Base-by-base conservation (phyloP, 1,140 invertebrate genomes). In the Chironomus striatipennis region DNA sequence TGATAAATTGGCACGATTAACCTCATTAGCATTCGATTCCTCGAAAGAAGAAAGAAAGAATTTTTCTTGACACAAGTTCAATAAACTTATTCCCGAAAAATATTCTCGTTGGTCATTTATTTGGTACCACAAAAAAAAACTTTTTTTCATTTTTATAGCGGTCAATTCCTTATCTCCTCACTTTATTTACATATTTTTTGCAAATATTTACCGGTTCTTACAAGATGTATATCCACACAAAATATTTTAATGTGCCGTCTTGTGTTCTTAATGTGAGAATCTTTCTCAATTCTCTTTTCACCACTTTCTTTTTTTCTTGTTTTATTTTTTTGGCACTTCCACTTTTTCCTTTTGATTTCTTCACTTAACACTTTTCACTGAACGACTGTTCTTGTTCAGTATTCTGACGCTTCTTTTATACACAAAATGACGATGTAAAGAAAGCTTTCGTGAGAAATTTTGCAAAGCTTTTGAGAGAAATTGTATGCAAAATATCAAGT, bases 361-460 rank as follows among this genome's bases (percentile, higher is more conserved):
- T 57, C 47, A 57, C 47, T 57, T 57, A n/a, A 57, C 47, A 57
- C 47, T 57, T 57, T 57, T 57, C 47, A 57, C 47, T 57, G 47
- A 57, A n/a, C 12, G 47, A 57, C 47, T 57, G 47, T 57, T 57
- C 47, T 57, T 57, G 47, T 57, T 0, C 47, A 15, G n/a, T 4
- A n/a, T n/a, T n/a, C 12, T 57, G 47, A 57, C n/a, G 12, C 47
- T 12, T n/a, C 47, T 57, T 57, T 57, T 57, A 57, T 57, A 57
- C 47, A 15, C 12, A 57, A 15, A 12, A 5, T 57, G 47, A 5
- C 5, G n/a, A 57, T 57, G n/a, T 15, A 47, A 57, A n/a, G 47
- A 12, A 57, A 57, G n/a, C n/a, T 57, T 12, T 57, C 4, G 47
- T 10, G 12, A n/a, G 12, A 57, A 57, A 57, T 10, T 57, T 57